Evolutionary conservation across 1,140 invertebrate genomes (phyloP), one percentile per base, ranked within the genome.

Genomic region (Diabrotica undecimpunctata): DNA sequence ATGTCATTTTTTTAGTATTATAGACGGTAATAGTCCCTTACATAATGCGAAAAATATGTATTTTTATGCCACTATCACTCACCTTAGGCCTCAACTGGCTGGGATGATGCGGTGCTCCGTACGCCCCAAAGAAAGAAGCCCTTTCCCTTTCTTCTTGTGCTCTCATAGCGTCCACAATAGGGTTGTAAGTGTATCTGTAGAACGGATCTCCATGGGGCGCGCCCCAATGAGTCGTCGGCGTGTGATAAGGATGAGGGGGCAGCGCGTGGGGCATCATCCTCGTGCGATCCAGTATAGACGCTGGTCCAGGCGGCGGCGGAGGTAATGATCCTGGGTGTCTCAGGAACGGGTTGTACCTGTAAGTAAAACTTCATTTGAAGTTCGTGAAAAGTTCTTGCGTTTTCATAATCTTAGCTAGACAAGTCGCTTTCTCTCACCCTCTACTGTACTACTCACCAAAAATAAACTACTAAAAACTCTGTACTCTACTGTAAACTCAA

Each of bases 141-240:
- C 89, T 83, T 75, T 91, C 86, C 54, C 89, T 83, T 75, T 91
- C 89, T 70, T 92, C 89, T 7, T 84, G 87, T 8, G 87, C 82
- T 63, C 87, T 85, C 8, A 88, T 88, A 2, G 86, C 87, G 65
- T 90, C 88, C 81, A 91, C 86, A 38, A 91, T 78, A 1, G 88
- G 88, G 75, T 87, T 90, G 74, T 89, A 90, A 66, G 86, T 87
- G 79, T 84, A 88, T 71, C 83, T 78, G 12, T 80, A 83, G 73
- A 89, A 91, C 4, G 87, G 68, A 61, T 75, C 75, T 39, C 71
- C 66, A 11, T 67, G 65, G 11, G 87, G 85, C 70, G 86, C 85
- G 7, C 84, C 83, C 77, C 84, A 86, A 13, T 83, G 81, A 2
- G 85, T 81, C 51, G 87, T 75, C 5, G 82, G 78, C 6, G 83